A percentile compares a stretch with the other conserved stretches of the same genome.
These are phyloP conservation scores for Eustalomyia histrio DNA, from an alignment of 2,888 invertebrate genomes.

Conservation along the genomic window DNA sequence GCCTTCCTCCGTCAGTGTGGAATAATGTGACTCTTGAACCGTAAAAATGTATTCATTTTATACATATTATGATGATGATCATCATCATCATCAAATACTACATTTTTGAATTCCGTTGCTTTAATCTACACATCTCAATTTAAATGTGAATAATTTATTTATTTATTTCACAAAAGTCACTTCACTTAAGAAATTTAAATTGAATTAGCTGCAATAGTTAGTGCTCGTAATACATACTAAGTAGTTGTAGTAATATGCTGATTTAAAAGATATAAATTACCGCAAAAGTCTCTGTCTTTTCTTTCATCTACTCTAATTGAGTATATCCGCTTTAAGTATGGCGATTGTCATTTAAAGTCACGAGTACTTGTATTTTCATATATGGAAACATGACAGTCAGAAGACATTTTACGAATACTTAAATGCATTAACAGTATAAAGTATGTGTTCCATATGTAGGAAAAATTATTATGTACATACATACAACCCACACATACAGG, in stretches of 20 bases:
- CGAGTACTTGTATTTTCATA: constrained; percentile 30
- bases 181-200: constrained; percentile 65
- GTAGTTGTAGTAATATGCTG: constrained; percentile 29
- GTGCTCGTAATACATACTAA: constrained; percentile 21
- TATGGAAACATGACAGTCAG: constrained; percentile 17
- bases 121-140: constrained; percentile 29
- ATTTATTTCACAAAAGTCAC: constrained; percentile 51
- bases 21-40: background rate
- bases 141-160: constrained; percentile 56
- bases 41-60: background rate
- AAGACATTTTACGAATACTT: constrained; percentile 49
- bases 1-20: background rate
- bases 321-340: constrained; percentile 75
- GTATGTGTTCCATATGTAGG: constrained; percentile 12
- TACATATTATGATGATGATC: background rate
- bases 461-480: constrained; percentile 33
- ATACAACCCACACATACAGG: background rate
- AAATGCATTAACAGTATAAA: constrained; percentile 1
- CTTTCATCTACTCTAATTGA: constrained; percentile 70
- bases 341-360: constrained; percentile 72
- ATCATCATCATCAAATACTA: background rate
- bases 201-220: constrained; percentile 66
- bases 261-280: constrained; percentile 61
- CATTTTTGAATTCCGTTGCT: background rate
- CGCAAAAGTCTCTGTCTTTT: constrained; percentile 43